phyloP scores from a whole-genome alignment of 2,797 vertebrate genomes.

The Rhinatrema bivittatum region DNA sequence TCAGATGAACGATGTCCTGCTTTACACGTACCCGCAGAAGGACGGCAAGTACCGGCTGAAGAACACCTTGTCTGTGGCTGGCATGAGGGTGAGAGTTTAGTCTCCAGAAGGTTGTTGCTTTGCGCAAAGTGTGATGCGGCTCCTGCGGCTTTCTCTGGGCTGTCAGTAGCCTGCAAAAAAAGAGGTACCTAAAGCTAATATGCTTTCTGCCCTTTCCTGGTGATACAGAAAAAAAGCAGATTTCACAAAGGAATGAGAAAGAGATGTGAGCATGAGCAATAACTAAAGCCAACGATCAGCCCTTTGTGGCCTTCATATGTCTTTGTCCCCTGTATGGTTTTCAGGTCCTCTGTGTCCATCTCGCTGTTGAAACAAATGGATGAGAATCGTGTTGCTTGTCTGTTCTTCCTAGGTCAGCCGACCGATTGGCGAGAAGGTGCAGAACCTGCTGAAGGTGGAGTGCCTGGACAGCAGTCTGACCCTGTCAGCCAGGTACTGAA shows the following conservation, averaged over 20 bases:
- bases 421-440: conserved; percentile 70
- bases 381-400: no score
- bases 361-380: no score
- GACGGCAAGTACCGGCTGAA: conserved; percentile 90
- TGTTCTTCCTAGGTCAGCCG: conserved; percentile 74
- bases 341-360: no score
- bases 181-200: neutral
- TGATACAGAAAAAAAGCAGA: no score
- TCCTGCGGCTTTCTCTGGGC: neutral
- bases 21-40: conserved; percentile 93
- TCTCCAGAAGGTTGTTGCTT: neutral
- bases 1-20: conserved; percentile 90
- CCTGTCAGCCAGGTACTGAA: conserved; percentile 86
- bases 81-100: conserved; percentile 71
- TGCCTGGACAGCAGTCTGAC: conserved; percentile 71
- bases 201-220: no score
- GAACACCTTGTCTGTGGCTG: conserved; percentile 71
- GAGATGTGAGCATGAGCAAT: no score
- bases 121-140: neutral
- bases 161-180: no score
- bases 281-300: no score
- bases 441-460: conserved; percentile 79
- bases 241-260: no score
- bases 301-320: no score
- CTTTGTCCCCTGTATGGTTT: no score